Evolutionary conservation across 35 echinoderm and acorn worm genomes (phyloP), one percentile per base, ranked within the genome.

Genomic region (Chiridota heheva): DNA sequence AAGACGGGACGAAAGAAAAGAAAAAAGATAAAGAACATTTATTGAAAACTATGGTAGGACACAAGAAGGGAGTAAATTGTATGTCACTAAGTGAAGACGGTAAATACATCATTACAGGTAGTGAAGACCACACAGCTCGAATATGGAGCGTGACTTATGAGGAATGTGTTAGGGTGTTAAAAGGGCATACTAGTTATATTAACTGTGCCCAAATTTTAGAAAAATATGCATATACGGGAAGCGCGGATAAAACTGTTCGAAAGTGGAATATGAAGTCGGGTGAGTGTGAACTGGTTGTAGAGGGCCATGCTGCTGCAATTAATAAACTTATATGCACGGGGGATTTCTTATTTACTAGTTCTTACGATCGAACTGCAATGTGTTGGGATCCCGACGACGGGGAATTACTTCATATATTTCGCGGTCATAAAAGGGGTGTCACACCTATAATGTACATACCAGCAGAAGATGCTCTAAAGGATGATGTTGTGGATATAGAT

Each of bases 401-500:
- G 15, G 95, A 98, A 67, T 81, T 98, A 7, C 60, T 98, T 4
- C 95, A 98, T 56, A 98, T 98, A 57, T 98, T 98, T 63, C 80
- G 95, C 13, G 95, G 95, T 30, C 95, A 98, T 55, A 77, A 70
- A 36, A 63, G 95, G 29, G 90, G 89, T 16, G 85, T 98, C 18
- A 98, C 95, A 16, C 95, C 95, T 7, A n/a, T 98, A n/a, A 98
- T 98, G 95, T 98, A 98, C 75, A 91, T 98, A 29, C 95, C 95
- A 18, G 95, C 95, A 12, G 95, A 98, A 45, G 95, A 98, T 65
- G 95, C 95, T 3, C 60, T 98, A 0, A 92, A 92, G 25, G 95
- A 98, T 67, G 95, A 98, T 37, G 95, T 98, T 15, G 58, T 92
- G 8, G 95, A 98, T 67, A 91, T 98, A 13, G 95, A 91, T 32